Base-by-base conservation (phyloP, 2,888 invertebrate species). In the Eubasilissa splendida region DNA sequence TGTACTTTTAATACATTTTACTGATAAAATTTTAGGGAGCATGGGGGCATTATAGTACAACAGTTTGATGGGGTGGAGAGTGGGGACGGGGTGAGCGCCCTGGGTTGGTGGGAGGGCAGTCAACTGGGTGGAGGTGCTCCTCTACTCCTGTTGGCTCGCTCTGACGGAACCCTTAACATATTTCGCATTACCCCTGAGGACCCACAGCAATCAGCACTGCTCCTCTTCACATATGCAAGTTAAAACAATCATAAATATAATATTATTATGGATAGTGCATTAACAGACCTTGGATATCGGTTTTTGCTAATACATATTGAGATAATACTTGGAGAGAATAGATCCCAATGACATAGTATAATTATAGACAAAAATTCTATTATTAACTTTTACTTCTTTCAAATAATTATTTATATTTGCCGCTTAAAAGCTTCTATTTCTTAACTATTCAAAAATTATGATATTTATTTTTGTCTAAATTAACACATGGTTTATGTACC, bases 131-230 rank as follows among this genome's bases (percentile, higher is more conserved):
- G 86, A 1, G 87, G 87, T 42, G 84, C 85, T 0, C 89, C 90
- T 81, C 60, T 81, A 12, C 85, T 91, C 5, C 87, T 89, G 60
- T 87, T 90, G 31, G 91, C 90, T 1, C 88, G 90, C 5, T 89
- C 91, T 65, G 90, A 91, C 85, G 91, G 90, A 9, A 89, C 89
- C 9, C 87, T 91, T 54, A 90, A 90, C 81, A 86, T 91, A 1
- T 90, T 90, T 81, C 86, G 88, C 3, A 84, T 90, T 9, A 87
- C 68, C 33, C 76, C 77, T 52, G 85, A 85, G 56, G 81, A 84
- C n/a, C 84, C 84, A 54, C 84, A 85, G n/a, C 85, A 85, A 8
- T 83, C 85, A 66, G 76, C 80, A 22, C 77, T 81, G 42, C 84
- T 86, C 77, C 84, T 85, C 77, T 87, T 85, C 81, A 85, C 85